Evolutionary conservation across 2,113 vertebrate species (phyloP).

Genomic region (Phocoena sinus): DNA sequence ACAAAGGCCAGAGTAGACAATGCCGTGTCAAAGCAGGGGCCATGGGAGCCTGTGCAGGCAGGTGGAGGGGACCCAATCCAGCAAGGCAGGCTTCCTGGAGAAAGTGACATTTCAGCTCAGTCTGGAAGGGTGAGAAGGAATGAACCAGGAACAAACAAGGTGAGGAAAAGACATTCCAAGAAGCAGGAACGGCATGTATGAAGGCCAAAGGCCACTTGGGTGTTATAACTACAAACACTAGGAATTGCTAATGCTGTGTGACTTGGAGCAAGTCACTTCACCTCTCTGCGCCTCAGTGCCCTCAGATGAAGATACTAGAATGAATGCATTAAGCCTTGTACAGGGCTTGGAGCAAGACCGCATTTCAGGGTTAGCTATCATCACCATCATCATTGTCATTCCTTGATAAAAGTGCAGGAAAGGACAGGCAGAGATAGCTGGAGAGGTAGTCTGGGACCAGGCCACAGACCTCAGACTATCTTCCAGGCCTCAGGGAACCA

Average conservation of each 20-base stretch:
- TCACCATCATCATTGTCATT: too few relatives aligned
- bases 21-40: background rate
- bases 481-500: background rate
- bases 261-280: background rate
- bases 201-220: background rate
- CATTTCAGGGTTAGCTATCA: background rate
- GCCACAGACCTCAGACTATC: background rate
- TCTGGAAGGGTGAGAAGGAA: background rate
- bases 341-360: background rate
- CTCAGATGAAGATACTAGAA: background rate
- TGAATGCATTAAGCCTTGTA: too few relatives aligned
- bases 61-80: background rate
- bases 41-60: background rate
- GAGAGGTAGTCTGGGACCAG: background rate
- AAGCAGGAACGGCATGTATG: background rate
- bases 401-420: too few relatives aligned
- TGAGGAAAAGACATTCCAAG: background rate
- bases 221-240: background rate
- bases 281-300: background rate
- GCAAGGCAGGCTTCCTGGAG: background rate
- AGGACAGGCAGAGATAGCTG: background rate
- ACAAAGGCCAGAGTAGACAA: background rate
- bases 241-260: background rate
- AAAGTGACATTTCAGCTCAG: background rate
- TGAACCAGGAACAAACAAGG: background rate